phyloP scores from a whole-genome alignment of 2,113 vertebrate genomes.

The Ciconia boyciana region DNA sequence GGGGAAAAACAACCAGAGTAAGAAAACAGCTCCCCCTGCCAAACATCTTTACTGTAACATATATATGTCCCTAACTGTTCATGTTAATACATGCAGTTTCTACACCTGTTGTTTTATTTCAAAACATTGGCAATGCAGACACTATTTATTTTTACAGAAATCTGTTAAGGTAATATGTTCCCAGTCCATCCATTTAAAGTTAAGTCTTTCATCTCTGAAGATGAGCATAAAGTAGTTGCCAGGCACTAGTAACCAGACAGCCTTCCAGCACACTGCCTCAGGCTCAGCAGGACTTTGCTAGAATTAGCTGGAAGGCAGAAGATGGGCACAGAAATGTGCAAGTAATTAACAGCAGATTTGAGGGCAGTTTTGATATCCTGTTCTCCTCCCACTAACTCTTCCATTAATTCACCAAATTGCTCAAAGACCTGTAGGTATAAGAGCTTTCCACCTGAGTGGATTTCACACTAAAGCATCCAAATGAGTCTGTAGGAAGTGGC shows the following conservation, averaged over 20 bases:
- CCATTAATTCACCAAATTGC: neutral
- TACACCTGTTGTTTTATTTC: neutral
- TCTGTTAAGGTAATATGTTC: neutral
- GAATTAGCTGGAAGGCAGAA: neutral
- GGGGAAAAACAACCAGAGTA: neutral
- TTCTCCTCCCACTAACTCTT: neutral
- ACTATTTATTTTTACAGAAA: neutral
- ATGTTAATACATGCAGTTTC: neutral
- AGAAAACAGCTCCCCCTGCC: neutral
- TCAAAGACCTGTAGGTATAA: neutral
- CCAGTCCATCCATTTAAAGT: neutral
- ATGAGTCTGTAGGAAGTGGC: conserved; percentile 1
- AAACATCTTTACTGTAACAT: neutral
- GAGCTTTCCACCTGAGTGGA: neutral
- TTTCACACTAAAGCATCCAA: neutral
- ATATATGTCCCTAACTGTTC: neutral
- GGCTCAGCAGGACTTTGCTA: neutral
- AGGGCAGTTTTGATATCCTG: neutral
- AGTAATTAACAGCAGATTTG: neutral
- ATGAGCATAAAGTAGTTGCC: neutral
- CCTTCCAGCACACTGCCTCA: neutral
- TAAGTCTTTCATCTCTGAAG: neutral
- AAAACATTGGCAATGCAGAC: neutral
- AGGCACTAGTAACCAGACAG: neutral
- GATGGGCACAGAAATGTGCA: neutral